phyloP scores from a whole-genome alignment of 1,140 invertebrate genomes.

The Papilio glaucus region DNA sequence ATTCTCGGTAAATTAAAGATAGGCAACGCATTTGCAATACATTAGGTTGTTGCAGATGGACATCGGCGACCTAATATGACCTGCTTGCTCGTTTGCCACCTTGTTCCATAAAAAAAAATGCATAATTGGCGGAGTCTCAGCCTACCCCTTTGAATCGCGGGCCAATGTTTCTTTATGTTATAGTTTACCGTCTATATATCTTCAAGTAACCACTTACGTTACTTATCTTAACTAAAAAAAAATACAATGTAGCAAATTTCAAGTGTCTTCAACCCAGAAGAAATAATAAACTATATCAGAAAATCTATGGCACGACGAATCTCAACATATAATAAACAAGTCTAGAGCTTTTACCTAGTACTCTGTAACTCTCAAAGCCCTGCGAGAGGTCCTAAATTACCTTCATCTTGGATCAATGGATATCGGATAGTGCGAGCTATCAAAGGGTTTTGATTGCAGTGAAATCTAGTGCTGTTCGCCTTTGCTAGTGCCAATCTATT shows the following conservation, averaged over 20 bases:
- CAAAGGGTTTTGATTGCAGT: not conserved
- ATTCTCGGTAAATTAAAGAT: too few relatives aligned
- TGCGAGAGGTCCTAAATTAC: not conserved
- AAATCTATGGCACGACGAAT: not conserved
- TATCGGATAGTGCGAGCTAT: not conserved
- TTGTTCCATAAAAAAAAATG: too few relatives aligned
- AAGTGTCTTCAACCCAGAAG: not conserved
- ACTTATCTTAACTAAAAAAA: too few relatives aligned
- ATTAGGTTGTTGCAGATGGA: too few relatives aligned
- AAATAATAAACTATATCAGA: not conserved
- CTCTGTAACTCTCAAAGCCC: not conserved
- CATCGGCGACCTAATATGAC: too few relatives aligned
- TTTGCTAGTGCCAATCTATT: not conserved
- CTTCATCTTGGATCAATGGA: not conserved
- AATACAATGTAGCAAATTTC: not conserved
- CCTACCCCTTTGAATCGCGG: too few relatives aligned
- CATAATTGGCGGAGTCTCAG: too few relatives aligned
- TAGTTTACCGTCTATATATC: too few relatives aligned
- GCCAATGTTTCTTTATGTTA: too few relatives aligned
- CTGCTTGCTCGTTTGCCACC: too few relatives aligned
- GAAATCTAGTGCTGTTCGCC: not conserved
- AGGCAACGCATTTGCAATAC: too few relatives aligned
- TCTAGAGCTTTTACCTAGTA: not conserved
- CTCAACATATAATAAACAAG: not conserved
- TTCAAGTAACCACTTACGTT: too few relatives aligned